Evolutionary conservation across 1,140 invertebrate genomes (phyloP).

Genomic region (Pinna nobilis): DNA sequence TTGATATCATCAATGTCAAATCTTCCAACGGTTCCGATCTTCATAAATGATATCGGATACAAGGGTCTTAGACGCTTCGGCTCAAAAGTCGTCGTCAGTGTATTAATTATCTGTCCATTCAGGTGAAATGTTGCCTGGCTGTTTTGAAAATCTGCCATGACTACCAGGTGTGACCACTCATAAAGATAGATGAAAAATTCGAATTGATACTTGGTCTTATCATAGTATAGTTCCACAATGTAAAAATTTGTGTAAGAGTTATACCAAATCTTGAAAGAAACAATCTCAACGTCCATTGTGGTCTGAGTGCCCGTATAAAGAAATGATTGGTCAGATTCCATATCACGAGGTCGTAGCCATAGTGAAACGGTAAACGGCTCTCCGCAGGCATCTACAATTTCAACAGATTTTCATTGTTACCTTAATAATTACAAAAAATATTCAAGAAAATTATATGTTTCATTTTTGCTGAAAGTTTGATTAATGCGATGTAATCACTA

Average conservation of each 20-base stretch:
- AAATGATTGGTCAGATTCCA: constrained; percentile 23
- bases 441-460: too few species aligned
- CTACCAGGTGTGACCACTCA: constrained; percentile 34
- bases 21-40: constrained; percentile 18
- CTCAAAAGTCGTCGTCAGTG: neutral
- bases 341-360: constrained; percentile 26
- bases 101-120: neutral
- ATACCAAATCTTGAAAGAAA: constrained; percentile 29
- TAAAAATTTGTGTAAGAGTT: constrained; percentile 12
- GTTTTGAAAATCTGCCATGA: constrained; percentile 9
- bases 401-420: too few species aligned
- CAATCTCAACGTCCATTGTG: neutral
- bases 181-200: constrained; percentile 26
- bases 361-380: constrained; percentile 28
- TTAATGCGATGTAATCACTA: too few species aligned
- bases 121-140: neutral
- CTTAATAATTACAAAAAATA: too few species aligned
- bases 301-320: constrained; percentile 6
- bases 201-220: constrained; percentile 17
- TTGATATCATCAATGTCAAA: constrained; percentile 38
- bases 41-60: constrained; percentile 25
- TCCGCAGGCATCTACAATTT: constrained; percentile 23
- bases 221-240: constrained; percentile 14
- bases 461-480: too few species aligned
- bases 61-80: constrained; percentile 11